Conservation (phyloP, 1,140 invertebrate genomes). For the Thaumatotibia leucotreta region DNA sequence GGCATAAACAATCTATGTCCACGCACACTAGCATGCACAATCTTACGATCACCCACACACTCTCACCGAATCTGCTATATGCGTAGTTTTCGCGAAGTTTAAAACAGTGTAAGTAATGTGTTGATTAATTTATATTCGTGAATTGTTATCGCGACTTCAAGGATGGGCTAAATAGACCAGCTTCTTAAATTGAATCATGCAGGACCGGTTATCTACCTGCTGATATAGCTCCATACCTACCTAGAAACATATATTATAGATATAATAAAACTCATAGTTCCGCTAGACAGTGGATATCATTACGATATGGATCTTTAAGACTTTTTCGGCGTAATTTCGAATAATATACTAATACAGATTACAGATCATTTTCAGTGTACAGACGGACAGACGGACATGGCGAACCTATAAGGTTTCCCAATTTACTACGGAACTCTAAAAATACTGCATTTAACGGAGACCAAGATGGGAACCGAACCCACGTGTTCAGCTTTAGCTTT, state of each 20-base stretch:
- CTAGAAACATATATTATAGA: no score
- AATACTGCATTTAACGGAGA: no score
- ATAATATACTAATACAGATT: no score
- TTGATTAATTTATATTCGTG: constrained; percentile 18
- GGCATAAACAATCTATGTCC: constrained; percentile 18
- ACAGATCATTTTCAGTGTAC: no score
- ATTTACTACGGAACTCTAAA: no score
- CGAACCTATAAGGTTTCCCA: no score
- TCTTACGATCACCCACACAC: constrained; percentile 11
- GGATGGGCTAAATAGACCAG: background rate
- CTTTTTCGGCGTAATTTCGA: no score
- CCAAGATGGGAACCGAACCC: no score
- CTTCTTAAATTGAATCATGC: background rate
- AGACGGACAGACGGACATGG: no score
- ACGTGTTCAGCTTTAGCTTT: no score
- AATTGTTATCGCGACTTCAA: constrained; percentile 2
- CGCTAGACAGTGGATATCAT: background rate
- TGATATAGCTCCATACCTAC: background rate
- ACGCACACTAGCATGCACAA: constrained; percentile 22
- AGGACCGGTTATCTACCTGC: background rate
- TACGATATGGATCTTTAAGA: no score
- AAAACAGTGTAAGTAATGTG: constrained; percentile 18
- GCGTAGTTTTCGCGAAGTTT: constrained; percentile 27
- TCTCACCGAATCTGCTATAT: constrained; percentile 17
- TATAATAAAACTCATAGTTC: background rate